Evolutionary conservation across 30 jellyfish, hydroid and myxozoan genomes (phyloP).

Genomic region (Euphysa ruthae): DNA sequence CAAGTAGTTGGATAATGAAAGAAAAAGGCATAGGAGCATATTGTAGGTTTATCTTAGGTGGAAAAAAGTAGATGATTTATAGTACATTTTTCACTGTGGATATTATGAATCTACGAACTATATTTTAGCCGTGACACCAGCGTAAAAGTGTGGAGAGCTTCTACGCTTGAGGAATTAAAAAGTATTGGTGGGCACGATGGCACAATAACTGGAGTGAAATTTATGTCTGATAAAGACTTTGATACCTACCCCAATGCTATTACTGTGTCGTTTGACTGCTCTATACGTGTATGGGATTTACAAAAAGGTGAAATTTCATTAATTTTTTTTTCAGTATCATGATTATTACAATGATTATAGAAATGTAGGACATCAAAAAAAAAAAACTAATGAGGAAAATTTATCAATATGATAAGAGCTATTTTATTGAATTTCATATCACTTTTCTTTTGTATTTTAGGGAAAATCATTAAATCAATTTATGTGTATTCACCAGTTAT

Average conservation of each 20-base stretch:
- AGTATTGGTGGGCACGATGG: slow-evolving; percentile 97
- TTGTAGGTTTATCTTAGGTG: no score
- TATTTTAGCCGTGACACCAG: slow-evolving; percentile 76
- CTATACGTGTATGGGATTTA: slow-evolving; percentile 76
- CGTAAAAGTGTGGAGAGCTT: slow-evolving; percentile 60
- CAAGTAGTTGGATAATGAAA: no score
- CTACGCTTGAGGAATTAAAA: slow-evolving; percentile 42
- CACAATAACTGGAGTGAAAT: slow-evolving; percentile 50
- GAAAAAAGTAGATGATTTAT: no score
- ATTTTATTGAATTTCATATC: background rate
- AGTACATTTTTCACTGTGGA: no score
- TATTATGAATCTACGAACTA: no score
- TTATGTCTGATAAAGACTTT: slow-evolving; percentile 22
- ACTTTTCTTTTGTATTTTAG: slow-evolving; percentile 7
- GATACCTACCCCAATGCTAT: background rate
- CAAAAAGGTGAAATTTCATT: slow-evolving; percentile 72
- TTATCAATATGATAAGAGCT: no score
- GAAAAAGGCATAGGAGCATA: no score
- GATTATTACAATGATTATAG: background rate
- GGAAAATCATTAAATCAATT: slow-evolving; percentile 39
- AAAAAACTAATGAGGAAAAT: background rate
- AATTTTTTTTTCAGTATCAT: background rate
- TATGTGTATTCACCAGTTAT: slow-evolving; percentile 81
- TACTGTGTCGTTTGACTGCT: slow-evolving; percentile 60
- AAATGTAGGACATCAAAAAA: background rate